Evolutionary conservation across 2,797 vertebrate genomes (phyloP), one percentile per base, ranked within the genome.

Genomic region (Rhodeus uyekii): DNA sequence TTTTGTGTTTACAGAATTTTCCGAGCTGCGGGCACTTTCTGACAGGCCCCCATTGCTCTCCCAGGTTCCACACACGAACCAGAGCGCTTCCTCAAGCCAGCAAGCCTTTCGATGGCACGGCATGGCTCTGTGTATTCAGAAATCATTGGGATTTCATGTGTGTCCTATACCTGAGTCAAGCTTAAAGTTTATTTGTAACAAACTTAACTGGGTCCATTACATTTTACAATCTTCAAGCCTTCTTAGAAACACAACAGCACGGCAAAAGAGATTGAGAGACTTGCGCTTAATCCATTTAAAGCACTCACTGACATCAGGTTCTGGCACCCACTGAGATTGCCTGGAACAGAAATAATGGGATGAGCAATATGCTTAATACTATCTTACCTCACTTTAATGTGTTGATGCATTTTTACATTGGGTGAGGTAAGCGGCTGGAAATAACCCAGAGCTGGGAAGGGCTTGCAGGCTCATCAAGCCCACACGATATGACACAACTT

Each of bases 1-100:
- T 89, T 86, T 88, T 88, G 83, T 90, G 87, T 93, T 92, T 92
- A 91, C 87, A 84, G 91, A 92, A 90, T 93, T 94, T 94, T 93
- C 92, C 91, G 0, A 90, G 91, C 94, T 90, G 85, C 84, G 39
- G 92, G 92, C 87, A 1, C 69, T 92, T 91, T 91, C 89, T 94
- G 90, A 92, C 90, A 90, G 90, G 85, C 88, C 89, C 84, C 87
- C 74, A 48, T 90, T 86, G 81, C 87, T 87, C 29, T 88, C 81
- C 63, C 75, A 65, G 77, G 78, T 82, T 73, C 84, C 80, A 83
- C 27, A 87, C 82, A 64, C 76, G 76, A 86, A 78, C 79, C 22
- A 36, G 69, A 83, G 48, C 14, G 38, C 78, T 71, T 67, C 61
- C 24, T 46, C 34, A 48, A 76, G 71, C 77, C 71, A 32, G 69